Base-by-base conservation (phyloP, 2,113 vertebrate species). In the Laterallus jamaicensis region DNA sequence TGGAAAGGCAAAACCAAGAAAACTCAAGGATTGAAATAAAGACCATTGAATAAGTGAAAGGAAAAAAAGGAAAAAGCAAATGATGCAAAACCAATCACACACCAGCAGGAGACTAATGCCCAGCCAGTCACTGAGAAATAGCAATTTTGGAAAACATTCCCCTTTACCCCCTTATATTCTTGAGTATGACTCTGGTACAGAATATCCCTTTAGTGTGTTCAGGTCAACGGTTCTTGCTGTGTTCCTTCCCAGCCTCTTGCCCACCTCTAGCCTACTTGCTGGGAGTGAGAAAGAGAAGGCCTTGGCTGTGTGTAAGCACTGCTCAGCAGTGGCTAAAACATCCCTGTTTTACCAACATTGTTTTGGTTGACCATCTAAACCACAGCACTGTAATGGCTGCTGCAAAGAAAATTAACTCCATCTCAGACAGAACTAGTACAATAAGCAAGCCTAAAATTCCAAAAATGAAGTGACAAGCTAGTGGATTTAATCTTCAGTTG, bases 221-320 rank as follows among this genome's bases (percentile, higher is more conserved):
- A n/a, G 13, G 21, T 84, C 73, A 55, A 4, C 22, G 44, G 12
- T 73, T 5, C 47, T 20, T 19, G 3, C 52, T 58, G 5, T 54
- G 7, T 42, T 12, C 26, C 28, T 47, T 64, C 16, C 40, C 56
- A 68, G n/a, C 12, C n/a, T 17, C 25, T 67, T 56, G 25, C 9
- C 29, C 9, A 54, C 2, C 4, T n/a, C 4, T 22, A 67, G 35
- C 10, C 40, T 52, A 16, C 42, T 69, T 0, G 0, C 67, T 82
- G 75, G 17, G 29, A 35, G 31, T 26, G 58, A 44, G 21, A 12
- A 55, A 14, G 22, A 56, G 14, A 24, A 22, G 9, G 8, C 12
- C 55, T 82, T 62, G 50, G 5, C 35, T 9, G 40, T 70, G 12
- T 29, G 26, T 9, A 39, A 78, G 11, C 25, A 19, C 39, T 39